Percentiles rank a stretch among this genome's conserved stretches.
phyloP scores from a whole-genome alignment of 2,888 invertebrate species.

The Priocnemis perturbator region DNA sequence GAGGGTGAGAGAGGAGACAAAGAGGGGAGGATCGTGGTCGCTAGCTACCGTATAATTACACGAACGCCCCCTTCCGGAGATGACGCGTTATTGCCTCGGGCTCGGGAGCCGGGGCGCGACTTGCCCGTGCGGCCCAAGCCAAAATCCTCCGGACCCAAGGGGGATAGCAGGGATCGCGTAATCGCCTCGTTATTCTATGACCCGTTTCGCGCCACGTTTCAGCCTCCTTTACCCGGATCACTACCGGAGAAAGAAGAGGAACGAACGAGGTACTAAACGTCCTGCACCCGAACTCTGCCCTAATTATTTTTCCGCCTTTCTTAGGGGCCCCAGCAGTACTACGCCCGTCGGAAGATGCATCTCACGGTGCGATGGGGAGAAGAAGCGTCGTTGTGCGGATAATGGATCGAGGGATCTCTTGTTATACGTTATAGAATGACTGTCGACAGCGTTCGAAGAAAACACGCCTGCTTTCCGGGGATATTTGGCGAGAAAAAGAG shows the following conservation, averaged over 20 bases:
- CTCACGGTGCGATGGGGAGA: no score
- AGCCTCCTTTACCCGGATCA: constrained; percentile 19
- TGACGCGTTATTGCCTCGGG: constrained; percentile 61
- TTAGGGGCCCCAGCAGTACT: not conserved
- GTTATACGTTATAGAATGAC: no score
- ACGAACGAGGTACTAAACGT: constrained; percentile 1
- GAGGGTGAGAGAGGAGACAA: not conserved
- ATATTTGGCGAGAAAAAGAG: no score
- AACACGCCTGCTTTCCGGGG: no score
- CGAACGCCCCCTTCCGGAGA: constrained; percentile 64
- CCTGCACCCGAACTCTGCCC: not conserved
- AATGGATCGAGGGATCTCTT: no score
- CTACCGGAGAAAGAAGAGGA: not conserved
- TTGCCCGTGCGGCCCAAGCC: no score
- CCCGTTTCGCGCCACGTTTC: constrained; percentile 38
- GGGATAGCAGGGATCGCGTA: constrained; percentile 48
- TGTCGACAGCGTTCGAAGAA: no score
- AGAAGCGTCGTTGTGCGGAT: no score
- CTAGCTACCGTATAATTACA: constrained; percentile 75
- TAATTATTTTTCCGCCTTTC: not conserved
- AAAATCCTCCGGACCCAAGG: constrained; percentile 50
- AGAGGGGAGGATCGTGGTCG: constrained; percentile 44
- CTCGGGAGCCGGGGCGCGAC: no score
- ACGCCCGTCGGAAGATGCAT: not conserved
- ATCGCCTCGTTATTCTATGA: constrained; percentile 58